Evolutionary conservation across 2,113 vertebrate genomes (phyloP).

Genomic region (Myocastor coypus): DNA sequence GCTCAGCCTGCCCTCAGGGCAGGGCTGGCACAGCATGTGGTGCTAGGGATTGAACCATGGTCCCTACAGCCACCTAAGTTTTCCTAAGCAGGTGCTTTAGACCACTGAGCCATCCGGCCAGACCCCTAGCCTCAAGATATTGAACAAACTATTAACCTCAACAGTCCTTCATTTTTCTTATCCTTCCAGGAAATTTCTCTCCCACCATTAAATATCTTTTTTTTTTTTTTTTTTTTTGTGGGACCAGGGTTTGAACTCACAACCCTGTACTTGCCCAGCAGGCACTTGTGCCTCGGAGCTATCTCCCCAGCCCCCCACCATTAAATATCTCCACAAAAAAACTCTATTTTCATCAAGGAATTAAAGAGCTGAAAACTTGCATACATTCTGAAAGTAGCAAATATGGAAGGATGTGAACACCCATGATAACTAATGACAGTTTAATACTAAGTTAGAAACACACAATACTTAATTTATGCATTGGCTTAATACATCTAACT

Average conservation of each 20-base stretch:
- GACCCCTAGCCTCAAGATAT: no score
- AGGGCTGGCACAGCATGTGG: no score
- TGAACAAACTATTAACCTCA: not conserved
- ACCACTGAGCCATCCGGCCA: no score
- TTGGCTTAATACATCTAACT: not conserved
- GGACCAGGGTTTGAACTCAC: no score
- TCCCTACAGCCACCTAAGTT: no score
- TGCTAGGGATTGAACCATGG: no score
- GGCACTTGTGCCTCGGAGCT: no score
- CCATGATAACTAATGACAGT: not conserved
- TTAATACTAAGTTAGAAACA: not conserved
- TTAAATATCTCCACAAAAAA: constrained; percentile 49
- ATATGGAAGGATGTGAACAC: not conserved
- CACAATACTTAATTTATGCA: constrained; percentile 36
- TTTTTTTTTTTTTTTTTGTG: no score
- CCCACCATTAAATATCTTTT: constrained; percentile 14
- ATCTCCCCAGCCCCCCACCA: no score
- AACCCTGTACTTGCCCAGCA: no score
- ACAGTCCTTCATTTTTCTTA: not conserved
- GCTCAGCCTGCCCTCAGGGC: no score
- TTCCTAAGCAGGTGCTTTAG: no score
- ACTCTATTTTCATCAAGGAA: constrained; percentile 22
- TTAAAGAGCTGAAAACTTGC: constrained; percentile 14
- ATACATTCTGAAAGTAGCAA: constrained; percentile 21
- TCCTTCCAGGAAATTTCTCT: not conserved